Conservation (phyloP, 2,888 invertebrate species). For the Theretra japonica region DNA sequence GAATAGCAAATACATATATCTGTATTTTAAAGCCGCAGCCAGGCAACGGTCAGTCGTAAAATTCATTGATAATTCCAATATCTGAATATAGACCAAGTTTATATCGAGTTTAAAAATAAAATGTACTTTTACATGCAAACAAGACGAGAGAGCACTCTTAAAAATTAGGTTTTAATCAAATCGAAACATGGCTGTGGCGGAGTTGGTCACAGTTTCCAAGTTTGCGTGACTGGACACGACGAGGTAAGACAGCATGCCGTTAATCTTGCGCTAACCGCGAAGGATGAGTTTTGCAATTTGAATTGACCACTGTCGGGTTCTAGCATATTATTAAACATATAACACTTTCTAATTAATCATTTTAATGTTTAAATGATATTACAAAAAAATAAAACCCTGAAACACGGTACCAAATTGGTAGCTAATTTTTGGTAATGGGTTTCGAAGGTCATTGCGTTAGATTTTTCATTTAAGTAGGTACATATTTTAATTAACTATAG, state of each 20-base stretch:
- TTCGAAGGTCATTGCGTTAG: too few relatives aligned
- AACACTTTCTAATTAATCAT: too few relatives aligned
- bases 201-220: constrained; percentile 40
- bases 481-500: too few relatives aligned
- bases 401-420: too few relatives aligned
- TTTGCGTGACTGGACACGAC: constrained; percentile 41
- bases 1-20: background rate
- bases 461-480: too few relatives aligned
- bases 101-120: background rate
- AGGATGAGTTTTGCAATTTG: constrained; percentile 18
- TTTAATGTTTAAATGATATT: too few relatives aligned
- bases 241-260: constrained; percentile 43
- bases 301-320: background rate
- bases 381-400: too few relatives aligned
- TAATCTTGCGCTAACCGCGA: constrained; percentile 45
- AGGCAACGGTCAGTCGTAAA: background rate
- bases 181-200: constrained; percentile 41
- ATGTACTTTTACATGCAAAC: constrained; percentile 28
- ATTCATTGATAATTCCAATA: background rate
- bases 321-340: background rate
- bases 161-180: constrained; percentile 49
- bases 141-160: constrained; percentile 39
- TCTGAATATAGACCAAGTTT: constrained; percentile 8
- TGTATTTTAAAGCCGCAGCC: background rate
- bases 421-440: too few relatives aligned